These are phyloP conservation scores for Tineola bisselliella DNA, from an alignment of 2,888 invertebrate genomes.

Conservation along the genomic window DNA sequence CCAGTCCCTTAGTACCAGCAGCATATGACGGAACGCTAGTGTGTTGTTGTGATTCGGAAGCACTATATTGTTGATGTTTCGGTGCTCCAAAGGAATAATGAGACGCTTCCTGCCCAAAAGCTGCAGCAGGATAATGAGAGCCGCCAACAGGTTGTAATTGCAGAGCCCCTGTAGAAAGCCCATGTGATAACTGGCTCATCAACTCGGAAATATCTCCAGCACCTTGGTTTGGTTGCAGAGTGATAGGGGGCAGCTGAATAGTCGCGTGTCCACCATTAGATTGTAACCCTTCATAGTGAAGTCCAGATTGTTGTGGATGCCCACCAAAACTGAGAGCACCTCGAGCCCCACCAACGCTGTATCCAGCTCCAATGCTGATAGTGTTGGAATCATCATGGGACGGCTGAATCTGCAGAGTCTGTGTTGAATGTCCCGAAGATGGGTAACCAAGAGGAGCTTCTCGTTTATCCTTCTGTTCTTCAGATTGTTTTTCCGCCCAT, in stretches of 20 bases:
- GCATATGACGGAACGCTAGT: slow-evolving; percentile 44
- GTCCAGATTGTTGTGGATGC: slow-evolving; percentile 24
- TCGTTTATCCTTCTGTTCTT: slow-evolving; percentile 52
- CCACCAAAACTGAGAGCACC: slow-evolving; percentile 38
- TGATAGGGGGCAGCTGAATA: slow-evolving; percentile 47
- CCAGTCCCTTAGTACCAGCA: slow-evolving; percentile 49
- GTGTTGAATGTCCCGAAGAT: slow-evolving; percentile 23
- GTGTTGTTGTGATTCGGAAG: slow-evolving; percentile 35
- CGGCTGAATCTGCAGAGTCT: slow-evolving; percentile 18
- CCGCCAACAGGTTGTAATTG: slow-evolving; percentile 37
- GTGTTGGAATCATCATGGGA: slow-evolving; percentile 43
- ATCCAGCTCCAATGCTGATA: slow-evolving; percentile 56
- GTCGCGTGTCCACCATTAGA: slow-evolving; percentile 27
- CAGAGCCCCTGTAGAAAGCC: slow-evolving; percentile 43
- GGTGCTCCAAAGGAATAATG: slow-evolving; percentile 39
- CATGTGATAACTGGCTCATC: slow-evolving; percentile 51
- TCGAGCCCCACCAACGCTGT: slow-evolving; percentile 55
- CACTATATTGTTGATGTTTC: slow-evolving; percentile 38
- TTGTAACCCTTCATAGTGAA: slow-evolving; percentile 34
- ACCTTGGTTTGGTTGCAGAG: slow-evolving; percentile 41
- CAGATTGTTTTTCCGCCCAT: slow-evolving; percentile 38
- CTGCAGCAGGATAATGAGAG: slow-evolving; percentile 26
- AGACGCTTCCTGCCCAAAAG: slow-evolving; percentile 33
- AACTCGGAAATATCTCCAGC: slow-evolving; percentile 46
- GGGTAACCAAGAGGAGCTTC: slow-evolving; percentile 44